Percentiles rank a stretch among this genome's conserved stretches.
Evolutionary conservation across 2,888 invertebrate species (phyloP).

Genomic region (Nomada ferruginata): DNA sequence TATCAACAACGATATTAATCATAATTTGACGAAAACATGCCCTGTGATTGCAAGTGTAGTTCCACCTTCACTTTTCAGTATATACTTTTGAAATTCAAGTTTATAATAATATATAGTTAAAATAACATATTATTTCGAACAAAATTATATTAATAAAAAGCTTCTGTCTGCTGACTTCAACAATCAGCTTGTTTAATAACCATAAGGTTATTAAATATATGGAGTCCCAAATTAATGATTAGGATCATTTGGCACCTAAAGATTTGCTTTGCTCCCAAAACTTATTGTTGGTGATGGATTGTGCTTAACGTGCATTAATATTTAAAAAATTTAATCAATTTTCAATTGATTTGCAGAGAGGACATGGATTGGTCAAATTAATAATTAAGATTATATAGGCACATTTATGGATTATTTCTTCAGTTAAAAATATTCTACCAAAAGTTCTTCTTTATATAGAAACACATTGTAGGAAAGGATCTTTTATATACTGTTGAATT

Average conservation of each 20-base stretch:
- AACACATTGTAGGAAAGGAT: constrained; percentile 7
- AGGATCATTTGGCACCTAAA: constrained; percentile 15
- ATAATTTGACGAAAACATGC: constrained; percentile 23
- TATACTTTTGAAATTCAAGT: constrained; percentile 1
- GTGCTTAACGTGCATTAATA: constrained; percentile 8
- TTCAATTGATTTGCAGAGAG: constrained; percentile 74
- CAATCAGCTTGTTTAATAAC: constrained; percentile 11
- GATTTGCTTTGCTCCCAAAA: constrained; percentile 58
- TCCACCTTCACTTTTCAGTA: constrained; percentile 2
- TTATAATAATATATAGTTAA: neutral
- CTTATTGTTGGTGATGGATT: constrained; percentile 65
- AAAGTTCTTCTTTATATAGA: constrained; percentile 19
- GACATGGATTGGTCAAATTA: constrained; percentile 76
- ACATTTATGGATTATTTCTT: constrained; percentile 37
- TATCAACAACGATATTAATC: constrained; percentile 16
- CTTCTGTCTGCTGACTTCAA: constrained; percentile 8
- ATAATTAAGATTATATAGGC: constrained; percentile 40
- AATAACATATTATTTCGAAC: constrained; percentile 18
- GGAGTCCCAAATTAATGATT: neutral
- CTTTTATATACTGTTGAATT: constrained; percentile 21
- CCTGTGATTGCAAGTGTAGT: constrained; percentile 23
- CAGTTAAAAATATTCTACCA: constrained; percentile 24
- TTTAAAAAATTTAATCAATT: constrained; percentile 51
- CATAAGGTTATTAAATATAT: constrained; percentile 9
- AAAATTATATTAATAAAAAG: constrained; percentile 1